Percentiles rank a stretch among this genome's conserved stretches.
Conservation (phyloP, 2,888 invertebrate genomes). For the Nymphalis urticae region DNA sequence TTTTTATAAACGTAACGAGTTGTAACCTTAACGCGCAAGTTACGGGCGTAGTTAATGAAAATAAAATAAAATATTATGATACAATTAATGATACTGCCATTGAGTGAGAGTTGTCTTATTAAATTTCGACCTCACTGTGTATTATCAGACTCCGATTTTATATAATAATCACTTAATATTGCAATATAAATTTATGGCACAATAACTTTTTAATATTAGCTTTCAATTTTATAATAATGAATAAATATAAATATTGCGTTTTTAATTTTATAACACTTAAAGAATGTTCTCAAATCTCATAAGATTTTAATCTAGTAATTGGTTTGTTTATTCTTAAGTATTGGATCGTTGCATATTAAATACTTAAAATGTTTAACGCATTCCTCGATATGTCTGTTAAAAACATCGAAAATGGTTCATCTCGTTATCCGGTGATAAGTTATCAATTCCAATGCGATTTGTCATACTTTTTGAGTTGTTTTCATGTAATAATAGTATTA, state of each 20-base stretch:
- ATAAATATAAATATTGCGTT: background rate
- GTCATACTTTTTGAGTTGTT: constrained; percentile 1
- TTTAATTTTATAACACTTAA: too few relatives aligned
- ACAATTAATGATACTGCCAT: background rate
- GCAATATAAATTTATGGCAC: background rate
- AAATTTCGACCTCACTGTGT: background rate
- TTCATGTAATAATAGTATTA: background rate
- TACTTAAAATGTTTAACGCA: too few relatives aligned
- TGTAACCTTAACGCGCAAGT: too few relatives aligned
- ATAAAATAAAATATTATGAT: too few relatives aligned
- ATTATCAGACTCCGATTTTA: background rate
- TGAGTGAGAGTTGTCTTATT: constrained; percentile 4
- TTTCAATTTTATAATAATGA: background rate
- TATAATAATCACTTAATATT: too few relatives aligned
- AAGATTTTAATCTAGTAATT: background rate
- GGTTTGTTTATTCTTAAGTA: too few relatives aligned
- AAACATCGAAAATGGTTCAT: constrained; percentile 9
- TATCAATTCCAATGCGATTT: constrained; percentile 15
- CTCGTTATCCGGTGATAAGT: constrained; percentile 16
- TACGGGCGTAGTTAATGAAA: too few relatives aligned
- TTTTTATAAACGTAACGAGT: too few relatives aligned
- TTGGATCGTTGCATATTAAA: too few relatives aligned
- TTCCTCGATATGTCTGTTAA: background rate
- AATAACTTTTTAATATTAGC: constrained; percentile 1
- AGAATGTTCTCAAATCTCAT: background rate